Base-by-base conservation (phyloP, 2,797 vertebrate species). In the Glyptemys insculpta region DNA sequence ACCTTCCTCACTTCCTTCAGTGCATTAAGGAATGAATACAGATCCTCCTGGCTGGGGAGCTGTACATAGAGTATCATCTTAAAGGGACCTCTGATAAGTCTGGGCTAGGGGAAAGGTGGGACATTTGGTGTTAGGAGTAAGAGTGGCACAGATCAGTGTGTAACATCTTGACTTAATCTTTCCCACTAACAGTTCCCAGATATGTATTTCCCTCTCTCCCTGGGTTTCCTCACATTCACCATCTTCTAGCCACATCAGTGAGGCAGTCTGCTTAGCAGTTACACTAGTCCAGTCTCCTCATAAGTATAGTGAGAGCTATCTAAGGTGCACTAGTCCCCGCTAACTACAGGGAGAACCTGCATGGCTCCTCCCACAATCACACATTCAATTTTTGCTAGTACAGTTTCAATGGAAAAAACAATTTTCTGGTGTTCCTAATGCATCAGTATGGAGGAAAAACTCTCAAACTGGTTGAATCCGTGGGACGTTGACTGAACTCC, bases 311-410 rank as follows among this genome's bases (percentile, higher is more conserved):
- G 82, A 34, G 81, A 2, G 0, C 8, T 74, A 83, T 16, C 80
- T 15, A 54, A 59, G 54, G 4, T 5, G 8, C 23, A 78, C 85
- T 12, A 23, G 1, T 76, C 91, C 86, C n/a, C 68, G 57, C 5
- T 31, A 41, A 90, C 47, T 57, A 65, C 65, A 47, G 15, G 80
- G 50, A 65, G n/a, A 49, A 80, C 54, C 18, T 50, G 2, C 54
- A 5, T 10, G 27, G 5, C 14, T 89, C 49, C 11, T 87, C 31
- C 72, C 0, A 0, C 54, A 37, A 47, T 90, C 74, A 16, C 34
- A 6, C 0, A 1, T 6, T 2, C 23, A 25, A 0, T 1, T 72
- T 53, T 83, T 72, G 47, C 10, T 11, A 14, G 41, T 19, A 37
- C 72, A 86, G 41, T 68, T 9, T 11, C 12, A 84, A 23, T 83